phyloP scores from a whole-genome alignment of 2,888 invertebrate genomes.

The Drosophila leonis region DNA sequence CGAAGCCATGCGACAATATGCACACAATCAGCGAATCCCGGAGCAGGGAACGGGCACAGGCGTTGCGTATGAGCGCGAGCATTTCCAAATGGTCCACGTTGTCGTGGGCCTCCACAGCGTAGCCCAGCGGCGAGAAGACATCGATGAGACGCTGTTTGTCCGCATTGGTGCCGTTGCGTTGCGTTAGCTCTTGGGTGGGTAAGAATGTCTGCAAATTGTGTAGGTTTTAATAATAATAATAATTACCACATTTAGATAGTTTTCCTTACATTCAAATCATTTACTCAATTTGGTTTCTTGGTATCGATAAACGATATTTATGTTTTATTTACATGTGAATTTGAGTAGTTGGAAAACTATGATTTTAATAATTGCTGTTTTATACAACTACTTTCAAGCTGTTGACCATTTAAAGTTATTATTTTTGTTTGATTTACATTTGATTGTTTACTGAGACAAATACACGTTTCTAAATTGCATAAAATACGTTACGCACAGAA shows the following conservation, averaged over 20 bases:
- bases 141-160: conserved; percentile 68
- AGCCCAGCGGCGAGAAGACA: conserved; percentile 80
- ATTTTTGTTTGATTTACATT: not conserved
- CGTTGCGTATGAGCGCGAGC: conserved; percentile 66
- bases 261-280: too few relatives aligned
- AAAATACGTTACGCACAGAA: not conserved
- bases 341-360: too few relatives aligned
- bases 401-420: not conserved
- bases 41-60: conserved; percentile 69
- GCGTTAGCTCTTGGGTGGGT: conserved; percentile 50
- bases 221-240: too few relatives aligned
- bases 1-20: conserved; percentile 83
- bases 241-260: too few relatives aligned
- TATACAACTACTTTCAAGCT: too few relatives aligned
- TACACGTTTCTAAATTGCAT: not conserved
- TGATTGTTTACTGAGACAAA: not conserved
- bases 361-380: too few relatives aligned
- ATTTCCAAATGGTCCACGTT: conserved; percentile 78
- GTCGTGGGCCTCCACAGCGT: conserved; percentile 63
- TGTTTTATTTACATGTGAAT: not conserved
- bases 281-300: not conserved
- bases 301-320: not conserved
- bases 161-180: conserved; percentile 81
- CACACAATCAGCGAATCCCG: conserved; percentile 83
- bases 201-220: conserved; percentile 60